A percentile compares a stretch with the other conserved stretches of the same genome.
Conservation (phyloP, 2,113 vertebrate species). For the Cochlearius cochlearius region DNA sequence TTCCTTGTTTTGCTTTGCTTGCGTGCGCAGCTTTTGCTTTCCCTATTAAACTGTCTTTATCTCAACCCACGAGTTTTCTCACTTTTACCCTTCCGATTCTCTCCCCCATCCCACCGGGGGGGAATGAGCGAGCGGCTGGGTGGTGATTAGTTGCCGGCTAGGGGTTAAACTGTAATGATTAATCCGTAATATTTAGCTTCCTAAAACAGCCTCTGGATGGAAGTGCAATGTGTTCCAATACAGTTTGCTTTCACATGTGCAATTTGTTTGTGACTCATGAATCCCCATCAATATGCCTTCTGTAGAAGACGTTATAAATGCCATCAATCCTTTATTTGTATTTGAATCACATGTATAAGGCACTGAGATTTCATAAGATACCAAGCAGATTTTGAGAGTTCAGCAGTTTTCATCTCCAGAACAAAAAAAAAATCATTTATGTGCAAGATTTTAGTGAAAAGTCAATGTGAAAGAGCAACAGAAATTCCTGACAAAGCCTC, state of each 20-base stretch:
- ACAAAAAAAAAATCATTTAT: neutral
- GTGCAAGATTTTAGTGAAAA: constrained; percentile 38
- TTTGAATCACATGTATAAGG: constrained; percentile 59
- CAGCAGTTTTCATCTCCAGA: constrained; percentile 23
- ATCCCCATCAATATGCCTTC: constrained; percentile 66
- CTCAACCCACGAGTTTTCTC: too few species aligned
- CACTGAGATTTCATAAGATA: constrained; percentile 36
- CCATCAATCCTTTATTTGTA: constrained; percentile 57
- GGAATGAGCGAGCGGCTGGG: neutral
- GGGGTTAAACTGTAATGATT: neutral
- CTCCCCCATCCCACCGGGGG: neutral
- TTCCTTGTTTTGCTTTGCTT: too few species aligned
- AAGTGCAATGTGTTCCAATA: constrained; percentile 59
- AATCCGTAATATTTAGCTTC: neutral
- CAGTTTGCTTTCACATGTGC: constrained; percentile 60
- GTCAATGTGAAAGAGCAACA: constrained; percentile 40
- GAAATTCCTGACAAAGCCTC: constrained; percentile 47
- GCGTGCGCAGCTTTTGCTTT: too few species aligned
- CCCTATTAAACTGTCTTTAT: too few species aligned
- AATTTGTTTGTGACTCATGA: constrained; percentile 67
- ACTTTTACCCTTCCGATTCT: too few species aligned
- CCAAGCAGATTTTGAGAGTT: constrained; percentile 50
- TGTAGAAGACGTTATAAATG: constrained; percentile 61
- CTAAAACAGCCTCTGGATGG: constrained; percentile 38
- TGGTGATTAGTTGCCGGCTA: neutral